Evolutionary conservation across 2,113 vertebrate genomes (phyloP), one percentile per base, ranked within the genome.

Genomic region (Malurus melanocephalus): DNA sequence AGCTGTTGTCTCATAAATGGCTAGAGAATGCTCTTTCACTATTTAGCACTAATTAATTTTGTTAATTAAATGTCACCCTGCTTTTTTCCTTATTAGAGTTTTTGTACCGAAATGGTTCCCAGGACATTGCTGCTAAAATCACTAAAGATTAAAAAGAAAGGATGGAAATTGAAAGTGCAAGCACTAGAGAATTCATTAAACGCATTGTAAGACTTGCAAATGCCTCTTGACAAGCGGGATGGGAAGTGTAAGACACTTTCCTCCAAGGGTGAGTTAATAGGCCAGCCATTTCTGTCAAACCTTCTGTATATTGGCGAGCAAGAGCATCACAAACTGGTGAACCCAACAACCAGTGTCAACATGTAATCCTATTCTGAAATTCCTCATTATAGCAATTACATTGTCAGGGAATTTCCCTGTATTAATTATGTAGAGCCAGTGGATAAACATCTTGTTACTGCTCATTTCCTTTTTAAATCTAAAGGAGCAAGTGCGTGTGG

Each of bases 21-120:
- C 92, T 94, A 68, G 90, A 93, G 95, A 84, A 91, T 79, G 88
- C 53, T 93, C 71, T 91, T 93, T 92, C 80, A 87, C 90, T 89
- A 81, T 93, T 94, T 95, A 89, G 93, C 60, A 91, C 92, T 95
- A 95, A 94, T 93, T 96, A 93, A 92, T 95, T 95, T 95, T 92
- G 94, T 96, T 96, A 95, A 96, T 96, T 95, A 95, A 95, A 93
- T 95, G 92, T 96, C 92, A 94, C 80, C 90, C 92, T 87, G 86
- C 73, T 93, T 94, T 89, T 94, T 93, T 81, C 74, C 86, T 91
- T 91, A 94, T 91, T 94, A 95, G 77, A 90, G 43, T 85, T 95
- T 94, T 95, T 93, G 77, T 93, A 91, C 80, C 46, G 90, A 93
- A 95, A 95, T 88, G 69, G 62, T 91, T 94, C 95, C 93, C 95